These are phyloP conservation scores for Pipistrellus pipistrellus DNA, from an alignment of 2,797 vertebrate species.

Conservation along the genomic window DNA sequence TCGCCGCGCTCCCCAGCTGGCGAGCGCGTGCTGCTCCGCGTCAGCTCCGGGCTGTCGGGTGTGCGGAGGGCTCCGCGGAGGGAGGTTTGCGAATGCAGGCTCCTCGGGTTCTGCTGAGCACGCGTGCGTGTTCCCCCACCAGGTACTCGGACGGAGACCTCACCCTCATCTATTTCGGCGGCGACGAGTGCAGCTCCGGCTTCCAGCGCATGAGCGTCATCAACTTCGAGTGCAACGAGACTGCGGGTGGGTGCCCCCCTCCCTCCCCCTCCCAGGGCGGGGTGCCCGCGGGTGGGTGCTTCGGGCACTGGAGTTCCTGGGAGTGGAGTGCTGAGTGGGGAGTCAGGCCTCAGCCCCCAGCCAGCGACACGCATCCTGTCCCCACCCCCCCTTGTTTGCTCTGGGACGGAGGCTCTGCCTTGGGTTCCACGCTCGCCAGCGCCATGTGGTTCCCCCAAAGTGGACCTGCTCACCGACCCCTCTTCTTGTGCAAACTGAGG, in stretches of 20 bases:
- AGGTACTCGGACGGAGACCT: slow-evolving; percentile 98
- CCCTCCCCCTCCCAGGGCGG: slow-evolving; percentile 88
- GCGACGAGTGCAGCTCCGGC: slow-evolving; percentile 92
- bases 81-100: not conserved
- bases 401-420: slow-evolving; percentile 54
- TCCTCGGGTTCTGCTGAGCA: not conserved
- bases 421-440: not conserved
- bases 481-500: not conserved
- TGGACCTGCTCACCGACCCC: not conserved
- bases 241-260: slow-evolving; percentile 88
- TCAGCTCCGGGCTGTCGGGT: slow-evolving; percentile 17
- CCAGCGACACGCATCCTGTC: slow-evolving; percentile 50
- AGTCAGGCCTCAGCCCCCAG: too few species aligned
- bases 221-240: slow-evolving; percentile 95
- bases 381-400: slow-evolving; percentile 34
- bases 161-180: slow-evolving; percentile 94
- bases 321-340: not conserved
- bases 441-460: not conserved
- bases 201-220: slow-evolving; percentile 98
- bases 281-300: too few species aligned
- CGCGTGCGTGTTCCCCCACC: not conserved
- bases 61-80: not conserved
- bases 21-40: not conserved
- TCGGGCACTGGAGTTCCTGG: not conserved
- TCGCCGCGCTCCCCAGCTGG: not conserved